Evolutionary conservation across 1,140 invertebrate genomes (phyloP).

Genomic region (Aradophagus sp.): DNA sequence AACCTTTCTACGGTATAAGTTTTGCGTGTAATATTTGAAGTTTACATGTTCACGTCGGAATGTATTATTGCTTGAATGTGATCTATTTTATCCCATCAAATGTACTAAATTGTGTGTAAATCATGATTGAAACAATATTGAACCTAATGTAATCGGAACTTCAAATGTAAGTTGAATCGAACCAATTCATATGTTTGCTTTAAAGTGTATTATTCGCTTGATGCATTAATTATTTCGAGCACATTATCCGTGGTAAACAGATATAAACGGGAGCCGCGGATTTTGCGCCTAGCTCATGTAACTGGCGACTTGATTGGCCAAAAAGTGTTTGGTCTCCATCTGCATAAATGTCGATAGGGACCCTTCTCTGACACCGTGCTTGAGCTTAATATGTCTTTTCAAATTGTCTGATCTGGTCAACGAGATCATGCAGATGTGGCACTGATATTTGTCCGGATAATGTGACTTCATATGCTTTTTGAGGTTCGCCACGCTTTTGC

Average conservation of each 20-base stretch:
- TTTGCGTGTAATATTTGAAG: too few species aligned
- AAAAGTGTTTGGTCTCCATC: constrained; percentile 71
- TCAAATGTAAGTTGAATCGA: too few species aligned
- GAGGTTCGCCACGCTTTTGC: constrained; percentile 73
- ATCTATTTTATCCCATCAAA: too few species aligned
- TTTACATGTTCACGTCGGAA: too few species aligned
- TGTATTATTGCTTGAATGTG: too few species aligned
- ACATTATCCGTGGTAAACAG: constrained; percentile 18
- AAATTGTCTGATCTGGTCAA: constrained; percentile 74
- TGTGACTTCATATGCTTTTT: constrained; percentile 76
- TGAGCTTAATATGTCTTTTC: constrained; percentile 74
- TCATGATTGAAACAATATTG: too few species aligned
- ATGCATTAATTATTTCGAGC: too few species aligned
- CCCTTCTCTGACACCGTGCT: constrained; percentile 70
- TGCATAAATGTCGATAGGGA: constrained; percentile 70
- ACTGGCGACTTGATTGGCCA: constrained; percentile 68
- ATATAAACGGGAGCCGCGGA: background rate
- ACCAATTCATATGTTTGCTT: too few species aligned
- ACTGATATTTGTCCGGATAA: constrained; percentile 74
- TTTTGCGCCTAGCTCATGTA: constrained; percentile 65
- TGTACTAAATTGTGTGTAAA: too few species aligned
- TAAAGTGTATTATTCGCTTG: too few species aligned
- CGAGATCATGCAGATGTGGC: constrained; percentile 74
- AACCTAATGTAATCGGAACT: too few species aligned
- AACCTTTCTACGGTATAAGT: too few species aligned